These are phyloP conservation scores for Petrosia ficiformis DNA, from an alignment of 37 sponge, comb jelly and placozoan genomes.

Conservation along the genomic window DNA sequence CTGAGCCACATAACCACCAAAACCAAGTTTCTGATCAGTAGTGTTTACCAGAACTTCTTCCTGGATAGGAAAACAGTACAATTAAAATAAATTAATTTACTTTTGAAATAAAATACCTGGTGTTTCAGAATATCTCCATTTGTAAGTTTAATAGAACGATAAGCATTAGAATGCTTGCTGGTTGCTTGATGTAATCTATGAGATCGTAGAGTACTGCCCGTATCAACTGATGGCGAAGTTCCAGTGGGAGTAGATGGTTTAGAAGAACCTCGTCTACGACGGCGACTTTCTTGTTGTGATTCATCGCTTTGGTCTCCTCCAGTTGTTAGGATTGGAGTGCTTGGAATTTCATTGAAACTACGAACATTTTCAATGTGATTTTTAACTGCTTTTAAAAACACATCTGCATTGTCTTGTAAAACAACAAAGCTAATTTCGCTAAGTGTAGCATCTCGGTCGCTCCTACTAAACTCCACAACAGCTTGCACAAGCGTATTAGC, in stretches of 20 bases:
- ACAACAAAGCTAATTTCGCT: slow-evolving; percentile 39
- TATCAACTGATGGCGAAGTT: not conserved
- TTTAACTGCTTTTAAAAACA: slow-evolving; percentile 17
- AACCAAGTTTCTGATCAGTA: slow-evolving; percentile 26
- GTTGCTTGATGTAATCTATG: not conserved
- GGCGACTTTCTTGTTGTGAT: not conserved
- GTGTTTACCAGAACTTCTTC: slow-evolving; percentile 70
- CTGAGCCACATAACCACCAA: slow-evolving; percentile 39
- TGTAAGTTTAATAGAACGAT: not conserved
- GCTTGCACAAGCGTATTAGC: slow-evolving; percentile 34
- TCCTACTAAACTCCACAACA: slow-evolving; percentile 13
- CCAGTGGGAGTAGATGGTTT: not conserved
- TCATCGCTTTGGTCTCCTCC: not conserved
- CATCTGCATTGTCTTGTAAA: slow-evolving; percentile 2
- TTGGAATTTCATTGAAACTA: not conserved
- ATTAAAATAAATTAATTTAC: not conserved
- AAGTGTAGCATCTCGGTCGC: not conserved
- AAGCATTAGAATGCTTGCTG: too few relatives aligned
- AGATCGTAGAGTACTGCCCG: not conserved
- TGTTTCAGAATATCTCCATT: not conserved
- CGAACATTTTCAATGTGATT: not conserved
- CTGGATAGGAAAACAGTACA: slow-evolving; percentile 16
- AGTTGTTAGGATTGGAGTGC: not conserved
- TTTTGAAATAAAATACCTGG: not conserved
- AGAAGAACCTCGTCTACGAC: not conserved